These are phyloP conservation scores for Hydrocynus forskahlii DNA, from an alignment of 2,797 vertebrate species.

Conservation along the genomic window DNA sequence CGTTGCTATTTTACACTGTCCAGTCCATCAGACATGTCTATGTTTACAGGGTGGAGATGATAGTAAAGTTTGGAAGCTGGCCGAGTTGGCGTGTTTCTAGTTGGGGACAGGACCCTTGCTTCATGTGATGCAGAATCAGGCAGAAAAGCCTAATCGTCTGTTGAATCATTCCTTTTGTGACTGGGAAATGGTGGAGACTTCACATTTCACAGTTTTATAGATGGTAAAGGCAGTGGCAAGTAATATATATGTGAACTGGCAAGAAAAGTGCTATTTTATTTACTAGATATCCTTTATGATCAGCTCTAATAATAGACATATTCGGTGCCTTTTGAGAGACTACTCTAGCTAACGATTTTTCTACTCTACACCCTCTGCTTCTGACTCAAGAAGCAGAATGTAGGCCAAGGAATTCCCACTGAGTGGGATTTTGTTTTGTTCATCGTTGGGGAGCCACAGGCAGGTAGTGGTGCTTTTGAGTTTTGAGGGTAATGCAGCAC, in stretches of 20 bases:
- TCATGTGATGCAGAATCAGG: no score
- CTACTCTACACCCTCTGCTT: not conserved
- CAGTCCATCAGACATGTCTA: no score
- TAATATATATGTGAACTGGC: not conserved
- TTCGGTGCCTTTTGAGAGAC: conserved; percentile 24
- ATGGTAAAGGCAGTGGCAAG: not conserved
- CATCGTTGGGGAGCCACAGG: conserved; percentile 12
- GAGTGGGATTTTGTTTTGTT: conserved; percentile 34
- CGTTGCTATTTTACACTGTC: no score
- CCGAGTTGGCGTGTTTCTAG: no score
- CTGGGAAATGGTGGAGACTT: no score
- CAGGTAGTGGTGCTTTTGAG: conserved; percentile 41
- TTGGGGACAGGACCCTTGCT: no score
- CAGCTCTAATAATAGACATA: not conserved
- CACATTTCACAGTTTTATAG: no score
- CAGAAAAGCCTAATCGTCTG: no score
- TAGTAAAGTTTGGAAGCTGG: no score
- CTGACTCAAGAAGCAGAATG: conserved; percentile 27
- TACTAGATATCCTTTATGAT: not conserved
- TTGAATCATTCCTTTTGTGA: no score
- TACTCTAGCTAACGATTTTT: not conserved
- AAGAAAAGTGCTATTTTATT: not conserved
- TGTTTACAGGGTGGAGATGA: no score
- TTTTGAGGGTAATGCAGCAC: conserved; percentile 35
- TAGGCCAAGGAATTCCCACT: conserved; percentile 49